Conservation (phyloP, 2,797 vertebrate genomes). For the Macroramphosus scolopax region DNA sequence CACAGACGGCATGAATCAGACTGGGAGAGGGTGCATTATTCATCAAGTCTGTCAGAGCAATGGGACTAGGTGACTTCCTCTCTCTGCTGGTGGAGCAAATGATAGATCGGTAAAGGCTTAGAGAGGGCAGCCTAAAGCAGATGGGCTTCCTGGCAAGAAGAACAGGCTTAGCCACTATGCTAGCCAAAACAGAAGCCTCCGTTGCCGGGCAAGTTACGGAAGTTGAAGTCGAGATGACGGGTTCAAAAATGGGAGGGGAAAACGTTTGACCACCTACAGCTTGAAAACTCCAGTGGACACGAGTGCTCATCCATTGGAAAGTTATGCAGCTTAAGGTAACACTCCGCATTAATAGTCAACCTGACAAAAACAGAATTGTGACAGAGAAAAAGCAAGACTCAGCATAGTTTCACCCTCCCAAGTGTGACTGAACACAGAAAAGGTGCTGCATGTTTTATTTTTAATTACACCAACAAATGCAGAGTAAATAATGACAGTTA, state of each 20-base stretch:
- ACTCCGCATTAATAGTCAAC: slow-evolving; percentile 99
- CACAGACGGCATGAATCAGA: slow-evolving; percentile 65
- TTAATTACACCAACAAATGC: slow-evolving; percentile 20
- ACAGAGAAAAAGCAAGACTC: slow-evolving; percentile 58
- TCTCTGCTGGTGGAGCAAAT: slow-evolving; percentile 54
- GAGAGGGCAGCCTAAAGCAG: slow-evolving; percentile 61
- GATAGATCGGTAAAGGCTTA: slow-evolving; percentile 49
- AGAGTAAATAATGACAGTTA: slow-evolving; percentile 16
- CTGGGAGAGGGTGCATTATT: slow-evolving; percentile 56
- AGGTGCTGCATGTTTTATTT: slow-evolving; percentile 10
- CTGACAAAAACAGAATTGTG: slow-evolving; percentile 81
- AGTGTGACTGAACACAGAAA: slow-evolving; percentile 19
- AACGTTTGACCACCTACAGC: slow-evolving; percentile 88
- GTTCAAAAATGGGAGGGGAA: slow-evolving; percentile 52
- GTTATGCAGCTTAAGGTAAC: slow-evolving; percentile 99
- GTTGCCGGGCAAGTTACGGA: slow-evolving; percentile 43
- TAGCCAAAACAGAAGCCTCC: slow-evolving; percentile 36
- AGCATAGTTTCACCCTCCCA: slow-evolving; percentile 29
- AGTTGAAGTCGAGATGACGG: slow-evolving; percentile 58
- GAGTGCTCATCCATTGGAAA: slow-evolving; percentile 99
- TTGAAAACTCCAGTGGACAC: slow-evolving; percentile 98
- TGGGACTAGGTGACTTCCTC: slow-evolving; percentile 51
- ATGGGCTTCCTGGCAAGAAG: slow-evolving; percentile 54
- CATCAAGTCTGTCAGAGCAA: slow-evolving; percentile 61
- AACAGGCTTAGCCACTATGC: slow-evolving; percentile 20